phyloP scores from a whole-genome alignment of 1,140 invertebrate species.

The Musca vetustissima region DNA sequence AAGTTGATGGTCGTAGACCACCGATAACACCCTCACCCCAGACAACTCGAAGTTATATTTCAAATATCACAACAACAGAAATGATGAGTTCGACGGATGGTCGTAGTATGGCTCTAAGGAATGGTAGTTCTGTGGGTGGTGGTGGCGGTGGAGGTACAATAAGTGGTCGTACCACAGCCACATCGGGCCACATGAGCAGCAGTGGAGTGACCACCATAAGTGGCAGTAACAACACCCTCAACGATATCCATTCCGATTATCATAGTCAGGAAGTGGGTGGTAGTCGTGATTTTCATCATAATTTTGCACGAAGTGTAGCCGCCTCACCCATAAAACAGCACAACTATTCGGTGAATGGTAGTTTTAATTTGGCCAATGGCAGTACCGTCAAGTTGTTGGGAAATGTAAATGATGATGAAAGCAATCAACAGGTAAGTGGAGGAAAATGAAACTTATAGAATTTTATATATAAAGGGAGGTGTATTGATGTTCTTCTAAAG shows the following conservation, averaged over 20 bases:
- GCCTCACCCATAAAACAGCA: constrained; percentile 40
- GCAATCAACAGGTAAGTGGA: constrained; percentile 50
- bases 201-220: constrained; percentile 50
- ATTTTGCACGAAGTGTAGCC: constrained; percentile 7
- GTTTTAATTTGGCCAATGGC: constrained; percentile 43
- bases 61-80: constrained; percentile 38
- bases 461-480: not conserved
- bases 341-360: constrained; percentile 39
- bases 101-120: constrained; percentile 2
- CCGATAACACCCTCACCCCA: constrained; percentile 49
- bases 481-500: no score
- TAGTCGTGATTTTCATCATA: constrained; percentile 27
- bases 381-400: constrained; percentile 49
- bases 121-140: not conserved
- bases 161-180: constrained; percentile 48
- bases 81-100: not conserved
- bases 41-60: constrained; percentile 50
- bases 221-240: constrained; percentile 50
- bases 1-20: constrained; percentile 7
- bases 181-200: constrained; percentile 50
- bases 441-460: not conserved
- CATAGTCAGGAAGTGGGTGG: constrained; percentile 36
- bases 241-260: constrained; percentile 41
- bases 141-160: constrained; percentile 36
- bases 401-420: constrained; percentile 42